Base-by-base conservation (phyloP, 2,113 vertebrate genomes). In the Chaenogobius annularis region DNA sequence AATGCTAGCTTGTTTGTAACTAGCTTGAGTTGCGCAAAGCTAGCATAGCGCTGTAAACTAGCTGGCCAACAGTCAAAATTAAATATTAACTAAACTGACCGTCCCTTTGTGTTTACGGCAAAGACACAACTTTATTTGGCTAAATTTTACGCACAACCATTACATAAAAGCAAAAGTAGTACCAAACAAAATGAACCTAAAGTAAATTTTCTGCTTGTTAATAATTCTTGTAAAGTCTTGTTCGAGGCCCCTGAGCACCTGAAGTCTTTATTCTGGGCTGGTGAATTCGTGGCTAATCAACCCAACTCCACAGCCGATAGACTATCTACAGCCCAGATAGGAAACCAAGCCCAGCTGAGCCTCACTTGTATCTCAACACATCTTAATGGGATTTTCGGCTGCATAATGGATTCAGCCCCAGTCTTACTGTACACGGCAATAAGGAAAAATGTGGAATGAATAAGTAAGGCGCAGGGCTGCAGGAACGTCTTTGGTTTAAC, bases 341-440 rank as follows among this genome's bases (percentile, higher is more conserved):
- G 74, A 54, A 70, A 74, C 66, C 44, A 69, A 80, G 68, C 81
- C 78, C 79, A 85, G 77, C 68, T 73, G 84, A 69, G 72, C 66
- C 66, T 74, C 68, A 73, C 73, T 73, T 85, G 76, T 87, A 90
- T 90, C 82, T 82, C 58, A 73, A 64, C n/a, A 56, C 78, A 81
- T 87, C 87, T 85, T 84, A 87, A 89, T 85, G 68, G 84, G 77
- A 86, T 87, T 90, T 40, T 86, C 44, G 46, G 66, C 79, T 55
- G 70, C 70, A 85, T 81, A 85, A 84, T 86, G 79, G 72, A 82
- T 84, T 80, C 74, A 69, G 72, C n/a, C 20, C 72, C 64, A 71
- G 75, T 73, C 75, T 54, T 54, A 74, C 59, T 78, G 55, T 75
- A 13, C 12, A 3, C 13, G 46, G 70, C 80, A 68, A 70, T 70